Evolutionary conservation across 53 echinoderm and acorn worm genomes (phyloP), one percentile per base, ranked within the genome.

Genomic region (Zoroaster sp.): DNA sequence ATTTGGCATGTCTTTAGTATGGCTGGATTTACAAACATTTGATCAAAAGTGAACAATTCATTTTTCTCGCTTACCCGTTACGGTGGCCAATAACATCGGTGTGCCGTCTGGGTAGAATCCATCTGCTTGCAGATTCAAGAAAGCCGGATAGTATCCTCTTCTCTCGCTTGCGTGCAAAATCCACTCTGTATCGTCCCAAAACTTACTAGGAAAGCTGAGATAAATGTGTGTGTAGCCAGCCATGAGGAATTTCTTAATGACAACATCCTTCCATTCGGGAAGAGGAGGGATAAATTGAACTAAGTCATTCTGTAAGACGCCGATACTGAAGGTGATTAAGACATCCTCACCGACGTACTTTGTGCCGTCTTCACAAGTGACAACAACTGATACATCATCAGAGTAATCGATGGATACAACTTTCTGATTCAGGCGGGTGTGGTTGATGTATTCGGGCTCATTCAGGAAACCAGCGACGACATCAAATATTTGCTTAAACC

Each of bases 161-260:
- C 80, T 76, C 43, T 87, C 79, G 53, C 66, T 87, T 6, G 87
- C 91, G 21, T 78, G 45, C 5, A 91, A 21, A 37, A 92, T 80
- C 80, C 87, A 92, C 74, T 92, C 88, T 3, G 78, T 74, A 28
- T 92, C 88, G 20, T 70, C 80, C 92, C 92, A 92, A 20, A 92
- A 92, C 74, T 88, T 87, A 17, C 40, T 35, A 10, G 92, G 92
- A 36, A 88, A 92, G 42, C 53, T 77, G 12, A 92, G 39, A 40
- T 88, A 92, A 46, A 92, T 92, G 40, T 92, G 79, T 3, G 92
- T 71, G 74, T 80, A 88, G 3, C 35, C 78, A 55, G 80, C 86
- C 80, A 92, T 88, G 10, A 39, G 66, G 38, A 45, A 59, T 34
- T 73, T 70, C 33, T 87, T 69, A 70, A 91, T 91, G 51, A 87